Conservation (phyloP, 2,797 vertebrate genomes). For the Halcyon badia region DNA sequence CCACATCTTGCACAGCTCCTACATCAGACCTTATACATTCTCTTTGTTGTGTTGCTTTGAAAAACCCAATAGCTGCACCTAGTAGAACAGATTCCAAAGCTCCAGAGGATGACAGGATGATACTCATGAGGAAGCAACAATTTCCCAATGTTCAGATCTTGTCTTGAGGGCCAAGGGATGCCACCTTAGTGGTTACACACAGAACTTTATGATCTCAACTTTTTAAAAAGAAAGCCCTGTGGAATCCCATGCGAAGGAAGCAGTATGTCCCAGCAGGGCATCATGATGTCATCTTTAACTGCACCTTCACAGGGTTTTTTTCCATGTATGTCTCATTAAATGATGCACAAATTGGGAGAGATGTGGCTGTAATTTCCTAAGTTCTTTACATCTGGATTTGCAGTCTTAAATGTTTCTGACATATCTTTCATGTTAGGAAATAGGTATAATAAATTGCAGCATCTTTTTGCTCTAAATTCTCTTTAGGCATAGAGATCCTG, state of each 20-base stretch:
- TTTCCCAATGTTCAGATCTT: not conserved
- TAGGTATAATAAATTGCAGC: not conserved
- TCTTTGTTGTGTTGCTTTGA: not conserved
- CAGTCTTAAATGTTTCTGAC: not conserved
- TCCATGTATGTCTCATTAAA: not conserved
- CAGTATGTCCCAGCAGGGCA: too few relatives aligned
- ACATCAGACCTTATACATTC: too few relatives aligned
- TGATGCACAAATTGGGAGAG: not conserved
- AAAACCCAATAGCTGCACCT: not conserved
- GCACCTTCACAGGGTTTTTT: not conserved
- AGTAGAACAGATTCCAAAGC: not conserved
- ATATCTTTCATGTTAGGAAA: not conserved
- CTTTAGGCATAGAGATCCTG: not conserved
- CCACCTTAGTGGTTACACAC: not conserved
- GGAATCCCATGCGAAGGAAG: not conserved
- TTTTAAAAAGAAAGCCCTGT: not conserved
- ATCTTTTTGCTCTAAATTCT: not conserved
- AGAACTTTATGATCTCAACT: not conserved
- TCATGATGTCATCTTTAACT: not conserved
- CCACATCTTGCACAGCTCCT: not conserved
- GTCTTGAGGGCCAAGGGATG: not conserved
- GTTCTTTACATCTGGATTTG: not conserved
- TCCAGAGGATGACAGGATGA: not conserved
- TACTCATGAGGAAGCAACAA: not conserved
- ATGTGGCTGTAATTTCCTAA: not conserved